phyloP scores from a whole-genome alignment of 1,140 invertebrate species.

The Drosophila virilis region DNA sequence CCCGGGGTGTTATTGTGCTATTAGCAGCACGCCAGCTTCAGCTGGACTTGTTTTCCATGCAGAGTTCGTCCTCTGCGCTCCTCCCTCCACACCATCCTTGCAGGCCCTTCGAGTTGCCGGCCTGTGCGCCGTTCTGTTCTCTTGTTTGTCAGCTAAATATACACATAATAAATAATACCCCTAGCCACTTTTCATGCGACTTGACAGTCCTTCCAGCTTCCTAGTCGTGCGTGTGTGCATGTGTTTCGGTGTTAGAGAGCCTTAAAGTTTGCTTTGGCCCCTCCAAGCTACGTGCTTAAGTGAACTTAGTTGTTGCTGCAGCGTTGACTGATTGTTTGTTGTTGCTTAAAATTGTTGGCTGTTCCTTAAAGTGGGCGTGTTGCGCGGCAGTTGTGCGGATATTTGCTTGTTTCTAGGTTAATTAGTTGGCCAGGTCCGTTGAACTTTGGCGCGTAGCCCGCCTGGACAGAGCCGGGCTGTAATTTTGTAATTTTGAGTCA shows the following conservation, averaged over 20 bases:
- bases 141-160: constrained; percentile 64
- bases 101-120: constrained; percentile 16
- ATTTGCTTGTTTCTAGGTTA: constrained; percentile 79
- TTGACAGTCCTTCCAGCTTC: background rate
- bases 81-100: background rate
- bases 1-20: constrained; percentile 79
- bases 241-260: constrained; percentile 16
- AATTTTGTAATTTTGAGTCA: constrained; percentile 40
- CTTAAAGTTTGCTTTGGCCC: constrained; percentile 46
- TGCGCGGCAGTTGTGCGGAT: constrained; percentile 41
- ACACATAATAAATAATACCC: constrained; percentile 78
- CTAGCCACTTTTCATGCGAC: constrained; percentile 56
- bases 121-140: constrained; percentile 10
- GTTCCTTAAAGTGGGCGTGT: constrained; percentile 62
- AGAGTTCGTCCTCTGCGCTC: constrained; percentile 6
- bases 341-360: constrained; percentile 62
- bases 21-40: constrained; percentile 67
- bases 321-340: constrained; percentile 75
- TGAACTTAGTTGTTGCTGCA: constrained; percentile 54
- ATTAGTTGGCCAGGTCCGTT: constrained; percentile 69
- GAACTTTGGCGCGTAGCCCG: constrained; percentile 49
- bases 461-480: background rate
- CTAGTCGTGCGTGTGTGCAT: background rate
- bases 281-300: constrained; percentile 58
- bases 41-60: constrained; percentile 1